Percentiles rank a stretch among this genome's conserved stretches.
Evolutionary conservation across 2,888 invertebrate species (phyloP).

Genomic region (Slavum lentiscoides): DNA sequence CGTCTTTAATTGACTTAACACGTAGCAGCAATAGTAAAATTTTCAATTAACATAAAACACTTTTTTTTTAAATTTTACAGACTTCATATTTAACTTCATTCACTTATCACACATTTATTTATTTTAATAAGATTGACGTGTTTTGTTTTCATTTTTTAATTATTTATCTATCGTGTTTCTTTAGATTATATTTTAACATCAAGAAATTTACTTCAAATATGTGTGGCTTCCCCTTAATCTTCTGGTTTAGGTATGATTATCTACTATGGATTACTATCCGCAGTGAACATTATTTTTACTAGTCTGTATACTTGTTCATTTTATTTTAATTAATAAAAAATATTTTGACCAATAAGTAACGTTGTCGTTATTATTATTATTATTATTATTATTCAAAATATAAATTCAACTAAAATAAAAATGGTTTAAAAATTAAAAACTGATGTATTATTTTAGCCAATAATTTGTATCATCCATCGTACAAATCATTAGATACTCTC

Average conservation of each 20-base stretch:
- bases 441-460: conserved; percentile 35
- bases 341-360: too few relatives aligned
- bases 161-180: conserved; percentile 20
- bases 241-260: conserved; percentile 22
- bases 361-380: too few relatives aligned
- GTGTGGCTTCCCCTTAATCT: conserved; percentile 2
- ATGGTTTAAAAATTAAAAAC: not conserved
- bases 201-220: conserved; percentile 31
- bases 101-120: not conserved
- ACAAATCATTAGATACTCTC: conserved; percentile 32
- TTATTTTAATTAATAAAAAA: not conserved
- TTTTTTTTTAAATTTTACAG: too few relatives aligned
- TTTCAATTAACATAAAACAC: too few relatives aligned
- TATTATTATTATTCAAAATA: not conserved
- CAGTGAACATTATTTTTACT: not conserved
- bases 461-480: conserved; percentile 37
- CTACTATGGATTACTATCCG: not conserved
- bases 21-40: too few relatives aligned
- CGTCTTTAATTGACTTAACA: too few relatives aligned
- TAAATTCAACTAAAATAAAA: not conserved
- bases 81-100: too few relatives aligned
- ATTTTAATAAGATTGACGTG: not conserved
- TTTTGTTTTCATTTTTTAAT: conserved; percentile 10
- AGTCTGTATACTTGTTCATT: not conserved
- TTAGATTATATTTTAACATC: conserved; percentile 14